A percentile compares a stretch with the other conserved stretches of the same genome.
Conservation (phyloP, 1,140 invertebrate species). For the Cyclargus thomasi region DNA sequence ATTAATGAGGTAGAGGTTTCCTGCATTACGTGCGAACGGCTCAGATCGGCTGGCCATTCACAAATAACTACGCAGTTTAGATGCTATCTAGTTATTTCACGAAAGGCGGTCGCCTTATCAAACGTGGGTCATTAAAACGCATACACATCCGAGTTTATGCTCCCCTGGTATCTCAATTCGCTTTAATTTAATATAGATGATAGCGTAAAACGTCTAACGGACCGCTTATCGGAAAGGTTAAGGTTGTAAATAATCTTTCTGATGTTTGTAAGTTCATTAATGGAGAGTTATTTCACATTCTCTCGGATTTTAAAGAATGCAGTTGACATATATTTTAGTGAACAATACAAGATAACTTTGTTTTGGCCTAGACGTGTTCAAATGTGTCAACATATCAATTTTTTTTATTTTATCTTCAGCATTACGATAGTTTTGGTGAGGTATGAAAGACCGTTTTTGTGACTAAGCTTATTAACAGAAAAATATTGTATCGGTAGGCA, state of each 20-base stretch:
- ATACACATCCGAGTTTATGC: not conserved
- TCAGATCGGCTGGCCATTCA: constrained; percentile 29
- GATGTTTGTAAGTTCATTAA: not conserved
- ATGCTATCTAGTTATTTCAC: constrained; percentile 47
- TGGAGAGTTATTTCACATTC: not conserved
- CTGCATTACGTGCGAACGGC: constrained; percentile 17
- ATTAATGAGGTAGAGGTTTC: constrained; percentile 13
- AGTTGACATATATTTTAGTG: not conserved
- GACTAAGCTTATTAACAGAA: not conserved
- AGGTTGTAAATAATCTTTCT: not conserved
- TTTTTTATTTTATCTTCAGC: no score
- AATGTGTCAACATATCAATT: no score
- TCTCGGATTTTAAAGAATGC: not conserved
- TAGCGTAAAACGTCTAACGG: constrained; percentile 9
- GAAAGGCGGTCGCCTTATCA: constrained; percentile 37
- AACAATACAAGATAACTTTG: no score
- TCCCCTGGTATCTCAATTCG: constrained; percentile 5
- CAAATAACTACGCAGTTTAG: constrained; percentile 50
- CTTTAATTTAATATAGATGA: constrained; percentile 2
- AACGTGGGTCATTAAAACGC: constrained; percentile 14
- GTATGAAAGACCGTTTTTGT: no score
- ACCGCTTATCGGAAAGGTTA: not conserved
- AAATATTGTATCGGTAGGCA: not conserved
- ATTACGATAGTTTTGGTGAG: no score
- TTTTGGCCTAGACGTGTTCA: no score